Evolutionary conservation across 2,888 invertebrate genomes (phyloP), one percentile per base, ranked within the genome.

Genomic region (Melipona beecheii): DNA sequence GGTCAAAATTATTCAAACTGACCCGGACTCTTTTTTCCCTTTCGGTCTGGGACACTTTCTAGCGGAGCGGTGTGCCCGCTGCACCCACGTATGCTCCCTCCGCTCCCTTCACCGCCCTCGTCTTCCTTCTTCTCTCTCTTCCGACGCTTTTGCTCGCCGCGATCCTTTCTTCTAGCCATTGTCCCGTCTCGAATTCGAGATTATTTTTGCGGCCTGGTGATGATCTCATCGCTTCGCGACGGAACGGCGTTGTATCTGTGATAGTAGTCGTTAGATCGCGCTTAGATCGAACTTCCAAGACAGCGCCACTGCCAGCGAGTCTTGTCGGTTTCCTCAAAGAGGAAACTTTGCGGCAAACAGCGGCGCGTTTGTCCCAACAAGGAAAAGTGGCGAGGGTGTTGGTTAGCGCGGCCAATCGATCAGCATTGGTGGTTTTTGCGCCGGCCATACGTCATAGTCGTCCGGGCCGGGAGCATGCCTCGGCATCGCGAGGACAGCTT

Each of bases 1-100:
- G 94, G 94, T 94, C 94, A 94, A 94, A 94, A 94, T 94, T 94
- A 94, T 94, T 94, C 94, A 94, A 94, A 94, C 94, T 94, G 94
- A 94, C 94, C 94, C 93, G 92, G 93, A 92, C 92, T 92, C 89
- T 93, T 92, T 92, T 91, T 92, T 91, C 90, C 87, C 86, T 86
- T 87, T 86, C 84, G 88, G 91, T 87, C 90, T 90, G 93, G 93
- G 93, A 93, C 93, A 93, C 93, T 94, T 93, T 94, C 93, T 93
- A 92, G 91, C 87, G 66, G 81, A 88, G 87, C 87, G 87, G 84
- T 84, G 88, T 84, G 91, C 85, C 84, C 86, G 92, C 90, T 92
- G 91, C 93, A 92, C 93, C 93, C 93, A 93, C 93, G 91, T 91
- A 90, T 90, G 89, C 31, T 5, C 68, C 52, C 49, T 36, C 36